A percentile compares a stretch with the other conserved stretches of the same genome.
These are phyloP conservation scores for Babyrousa celebensis DNA, from an alignment of 2,797 vertebrate genomes.

Conservation along the genomic window DNA sequence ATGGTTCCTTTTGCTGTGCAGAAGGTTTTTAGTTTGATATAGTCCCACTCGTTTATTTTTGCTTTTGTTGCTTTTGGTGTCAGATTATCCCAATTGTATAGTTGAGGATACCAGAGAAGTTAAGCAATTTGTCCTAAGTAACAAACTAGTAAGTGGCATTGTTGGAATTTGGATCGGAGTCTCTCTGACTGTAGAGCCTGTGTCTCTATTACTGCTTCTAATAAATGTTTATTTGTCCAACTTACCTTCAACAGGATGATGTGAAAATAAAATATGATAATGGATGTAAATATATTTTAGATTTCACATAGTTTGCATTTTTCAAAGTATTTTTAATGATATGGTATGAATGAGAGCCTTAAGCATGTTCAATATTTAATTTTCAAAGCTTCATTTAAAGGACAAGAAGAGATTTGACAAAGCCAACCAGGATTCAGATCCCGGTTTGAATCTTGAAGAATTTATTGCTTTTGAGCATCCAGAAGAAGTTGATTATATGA, in stretches of 20 bases:
- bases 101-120: background rate
- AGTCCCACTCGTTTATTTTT: background rate
- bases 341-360: constrained; percentile 25
- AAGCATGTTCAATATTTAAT: constrained; percentile 53
- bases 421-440: constrained; percentile 93
- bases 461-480: constrained; percentile 98
- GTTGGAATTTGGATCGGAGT: background rate
- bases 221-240: background rate
- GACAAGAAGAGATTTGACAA: constrained; percentile 97
- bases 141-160: background rate
- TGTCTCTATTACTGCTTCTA: background rate
- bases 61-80: background rate
- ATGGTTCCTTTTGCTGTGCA: background rate
- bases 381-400: constrained; percentile 95
- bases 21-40: background rate
- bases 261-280: background rate
- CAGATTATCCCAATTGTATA: background rate
- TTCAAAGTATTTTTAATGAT: constrained; percentile 51
- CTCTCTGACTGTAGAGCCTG: background rate
- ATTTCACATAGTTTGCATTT: background rate
- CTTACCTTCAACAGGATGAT: background rate
- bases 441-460: constrained; percentile 94
- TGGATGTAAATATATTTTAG: background rate
- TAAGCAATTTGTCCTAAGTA: background rate
- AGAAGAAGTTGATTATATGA: constrained; percentile 98